Evolutionary conservation across 2,888 invertebrate genomes (phyloP).

Genomic region (Girardia tigrina): DNA sequence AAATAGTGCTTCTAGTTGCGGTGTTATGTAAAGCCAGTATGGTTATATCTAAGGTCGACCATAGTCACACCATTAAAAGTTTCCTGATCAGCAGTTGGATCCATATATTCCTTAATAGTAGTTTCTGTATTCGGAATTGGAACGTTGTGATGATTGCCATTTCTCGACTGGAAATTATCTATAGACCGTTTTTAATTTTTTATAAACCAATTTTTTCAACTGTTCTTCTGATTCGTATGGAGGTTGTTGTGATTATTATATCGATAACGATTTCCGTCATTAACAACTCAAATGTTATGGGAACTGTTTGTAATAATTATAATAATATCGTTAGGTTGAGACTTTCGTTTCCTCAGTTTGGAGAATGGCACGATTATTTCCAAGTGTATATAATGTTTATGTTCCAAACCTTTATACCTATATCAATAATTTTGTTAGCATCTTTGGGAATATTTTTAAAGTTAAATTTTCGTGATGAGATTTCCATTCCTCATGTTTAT

Average conservation of each 20-base stretch:
- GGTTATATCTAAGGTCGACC: neutral
- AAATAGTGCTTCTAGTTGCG: neutral
- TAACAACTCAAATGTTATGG: neutral
- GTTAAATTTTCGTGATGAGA: neutral
- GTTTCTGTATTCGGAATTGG: neutral
- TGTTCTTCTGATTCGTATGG: neutral
- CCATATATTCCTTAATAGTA: constrained; percentile 14
- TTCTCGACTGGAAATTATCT: constrained; percentile 10
- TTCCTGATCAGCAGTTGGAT: constrained; percentile 4
- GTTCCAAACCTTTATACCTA: neutral
- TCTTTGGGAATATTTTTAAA: constrained; percentile 4
- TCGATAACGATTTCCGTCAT: neutral
- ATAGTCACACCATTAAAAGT: neutral
- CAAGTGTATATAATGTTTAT: constrained; percentile 14
- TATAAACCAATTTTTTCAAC: neutral
- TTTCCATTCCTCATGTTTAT: neutral
- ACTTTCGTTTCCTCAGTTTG: neutral
- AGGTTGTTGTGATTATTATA: neutral
- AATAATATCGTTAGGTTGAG: neutral
- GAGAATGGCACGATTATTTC: neutral
- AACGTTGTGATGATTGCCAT: neutral
- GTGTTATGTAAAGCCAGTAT: neutral
- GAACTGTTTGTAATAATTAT: neutral
- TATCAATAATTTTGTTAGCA: neutral
- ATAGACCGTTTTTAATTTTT: constrained; percentile 5